Conservation (phyloP, 2,797 vertebrate genomes). For the Acanthurus lineatus region DNA sequence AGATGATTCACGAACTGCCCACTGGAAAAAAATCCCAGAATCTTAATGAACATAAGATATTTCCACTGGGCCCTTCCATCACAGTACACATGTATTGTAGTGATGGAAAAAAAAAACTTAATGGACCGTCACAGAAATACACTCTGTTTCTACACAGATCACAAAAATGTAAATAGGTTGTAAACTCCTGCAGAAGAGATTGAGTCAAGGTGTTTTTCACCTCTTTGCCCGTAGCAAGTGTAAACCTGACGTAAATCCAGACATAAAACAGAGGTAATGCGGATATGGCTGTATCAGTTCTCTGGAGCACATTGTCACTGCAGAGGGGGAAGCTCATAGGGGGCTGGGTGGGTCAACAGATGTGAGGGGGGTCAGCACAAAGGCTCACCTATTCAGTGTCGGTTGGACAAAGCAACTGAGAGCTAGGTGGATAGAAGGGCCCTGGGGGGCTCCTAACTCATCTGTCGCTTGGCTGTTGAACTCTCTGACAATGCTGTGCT, state of each 20-base stretch:
- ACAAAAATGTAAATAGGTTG: constrained; percentile 51
- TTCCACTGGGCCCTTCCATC: constrained; percentile 59
- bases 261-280: constrained; percentile 72
- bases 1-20: constrained; percentile 72
- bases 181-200: constrained; percentile 49
- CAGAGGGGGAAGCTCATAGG: constrained; percentile 76
- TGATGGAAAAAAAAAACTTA: constrained; percentile 26
- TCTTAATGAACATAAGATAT: constrained; percentile 75
- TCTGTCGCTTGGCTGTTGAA: constrained; percentile 86
- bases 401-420: constrained; percentile 85
- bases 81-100: constrained; percentile 30
- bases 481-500: constrained; percentile 84
- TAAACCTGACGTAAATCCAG: constrained; percentile 66
- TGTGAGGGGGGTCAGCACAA: constrained; percentile 86
- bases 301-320: constrained; percentile 78
- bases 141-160: constrained; percentile 34
- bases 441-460: constrained; percentile 84
- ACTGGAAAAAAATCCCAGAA: constrained; percentile 66
- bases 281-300: constrained; percentile 80
- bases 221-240: constrained; percentile 47
- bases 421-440: constrained; percentile 79
- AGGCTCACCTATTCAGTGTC: constrained; percentile 89
- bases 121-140: constrained; percentile 29
- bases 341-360: constrained; percentile 85
- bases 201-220: constrained; percentile 38